phyloP scores from a whole-genome alignment of 2,113 vertebrate genomes.

The Mus spicilegus region DNA sequence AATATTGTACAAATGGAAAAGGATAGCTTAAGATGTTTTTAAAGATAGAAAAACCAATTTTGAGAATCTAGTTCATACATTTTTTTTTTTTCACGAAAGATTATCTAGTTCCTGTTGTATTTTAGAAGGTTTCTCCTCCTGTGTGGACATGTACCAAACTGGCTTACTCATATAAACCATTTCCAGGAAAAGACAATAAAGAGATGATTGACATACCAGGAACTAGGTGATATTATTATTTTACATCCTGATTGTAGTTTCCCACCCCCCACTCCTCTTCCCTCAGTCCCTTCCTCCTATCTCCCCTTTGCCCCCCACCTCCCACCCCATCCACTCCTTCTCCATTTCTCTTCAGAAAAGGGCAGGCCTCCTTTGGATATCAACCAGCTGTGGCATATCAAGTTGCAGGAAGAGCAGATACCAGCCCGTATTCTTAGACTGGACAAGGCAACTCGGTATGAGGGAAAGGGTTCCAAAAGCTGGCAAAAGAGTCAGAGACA shows the following conservation, averaged over 20 bases:
- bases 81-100: slow-evolving; percentile 13
- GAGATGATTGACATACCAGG: not conserved
- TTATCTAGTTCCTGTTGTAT: slow-evolving; percentile 18
- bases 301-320: not conserved
- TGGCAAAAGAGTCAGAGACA: not conserved
- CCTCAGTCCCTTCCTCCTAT: not conserved
- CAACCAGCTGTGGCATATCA: not conserved
- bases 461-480: not conserved
- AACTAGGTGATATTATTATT: not conserved
- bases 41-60: slow-evolving; percentile 2
- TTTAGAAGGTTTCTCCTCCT: not conserved
- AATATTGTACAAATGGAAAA: slow-evolving; percentile 26
- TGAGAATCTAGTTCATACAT: not conserved
- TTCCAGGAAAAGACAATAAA: not conserved
- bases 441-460: not conserved
- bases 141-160: not conserved
- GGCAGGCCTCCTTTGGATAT: not conserved
- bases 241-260: not conserved
- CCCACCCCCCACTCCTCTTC: not conserved
- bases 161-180: not conserved
- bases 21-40: slow-evolving; percentile 45
- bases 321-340: not conserved
- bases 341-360: not conserved
- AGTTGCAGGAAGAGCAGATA: not conserved
- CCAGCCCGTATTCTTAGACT: not conserved